phyloP scores from a whole-genome alignment of 2,888 invertebrate genomes.

The Molorchus minor region DNA sequence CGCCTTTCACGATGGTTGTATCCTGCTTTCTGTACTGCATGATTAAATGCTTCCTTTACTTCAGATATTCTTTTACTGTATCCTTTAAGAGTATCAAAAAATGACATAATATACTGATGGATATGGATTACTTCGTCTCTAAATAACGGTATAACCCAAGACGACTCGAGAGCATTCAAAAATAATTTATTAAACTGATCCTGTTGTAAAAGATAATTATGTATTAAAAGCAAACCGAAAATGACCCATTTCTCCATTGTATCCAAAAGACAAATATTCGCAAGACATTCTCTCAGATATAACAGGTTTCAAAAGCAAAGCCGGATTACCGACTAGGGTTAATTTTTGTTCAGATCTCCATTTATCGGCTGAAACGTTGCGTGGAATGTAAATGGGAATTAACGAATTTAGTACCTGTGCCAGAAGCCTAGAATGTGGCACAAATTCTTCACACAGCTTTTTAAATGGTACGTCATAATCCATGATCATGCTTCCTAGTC shows the following conservation, averaged over 20 bases:
- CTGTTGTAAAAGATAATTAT: slow-evolving; percentile 79
- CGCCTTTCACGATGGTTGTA: slow-evolving; percentile 93
- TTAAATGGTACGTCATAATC: slow-evolving; percentile 97
- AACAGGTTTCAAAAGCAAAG: slow-evolving; percentile 92
- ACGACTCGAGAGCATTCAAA: slow-evolving; percentile 89
- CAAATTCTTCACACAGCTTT: slow-evolving; percentile 96
- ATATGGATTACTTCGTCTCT: slow-evolving; percentile 97
- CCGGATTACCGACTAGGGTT: slow-evolving; percentile 93
- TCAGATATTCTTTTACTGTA: slow-evolving; percentile 92
- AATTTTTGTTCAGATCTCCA: slow-evolving; percentile 94
- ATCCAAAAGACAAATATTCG: slow-evolving; percentile 95
- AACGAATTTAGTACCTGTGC: slow-evolving; percentile 88
- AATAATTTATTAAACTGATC: slow-evolving; percentile 89
- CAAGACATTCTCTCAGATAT: slow-evolving; percentile 97
- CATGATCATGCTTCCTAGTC: slow-evolving; percentile 96
- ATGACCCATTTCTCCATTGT: slow-evolving; percentile 97
- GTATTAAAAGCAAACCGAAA: slow-evolving; percentile 91
- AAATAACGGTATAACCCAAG: slow-evolving; percentile 94
- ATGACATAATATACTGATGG: slow-evolving; percentile 90
- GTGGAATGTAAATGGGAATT: slow-evolving; percentile 84
- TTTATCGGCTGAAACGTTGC: slow-evolving; percentile 92
- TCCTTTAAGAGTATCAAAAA: slow-evolving; percentile 95
- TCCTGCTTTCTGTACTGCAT: slow-evolving; percentile 90
- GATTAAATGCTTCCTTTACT: slow-evolving; percentile 93
- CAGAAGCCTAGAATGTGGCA: slow-evolving; percentile 89